Base-by-base conservation (phyloP, 2,888 invertebrate species). In the Andrena dorsata region DNA sequence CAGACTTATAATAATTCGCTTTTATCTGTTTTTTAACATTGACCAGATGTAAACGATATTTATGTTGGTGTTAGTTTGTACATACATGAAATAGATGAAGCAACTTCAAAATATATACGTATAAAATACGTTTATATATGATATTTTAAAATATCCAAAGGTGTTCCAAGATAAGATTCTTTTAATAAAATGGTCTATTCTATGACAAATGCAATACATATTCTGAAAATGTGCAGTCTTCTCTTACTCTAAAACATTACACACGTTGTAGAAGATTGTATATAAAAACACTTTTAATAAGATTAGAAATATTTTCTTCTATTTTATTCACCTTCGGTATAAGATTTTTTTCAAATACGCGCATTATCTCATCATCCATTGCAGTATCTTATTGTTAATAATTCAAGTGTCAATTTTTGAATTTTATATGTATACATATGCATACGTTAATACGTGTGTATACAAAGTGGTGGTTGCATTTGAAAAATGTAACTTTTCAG, bases 401-500 rank as follows among this genome's bases (percentile, higher is more conserved):
- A 65, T 76, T 75, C 47, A 70, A 47, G 7, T 64, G 51, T 23
- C 53, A 74, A 65, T 76, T 79, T 79, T 30, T 49, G 56, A 76
- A 81, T 85, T 87, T 77, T 73, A 64, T 49, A 35, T 66, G 72
- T 53, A 73, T 74, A 30, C 32, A 49, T 41, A 56, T 66, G 71
- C 49, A 58, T 72, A 60, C 68, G 73, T 64, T 72, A 51, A 53
- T 75, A 68, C 60, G 69, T 7, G 20, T 53, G 23, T 4, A 20
- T 2, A 20, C 20, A 20, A 20, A 73, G n/a, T 41, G 60, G 60
- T 63, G 66, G 53, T 75, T 77, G 65, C 80, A 75, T 71, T 72
- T 69, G 75, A 83, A 77, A 80, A 74, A 70, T 80, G 49, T 85
- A 70, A 35, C 10, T 85, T 82, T 82, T 85, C 83, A 85, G 85